These are phyloP conservation scores for Scomberomorus guttatus DNA, from an alignment of 2,797 vertebrate genomes.

Conservation along the genomic window DNA sequence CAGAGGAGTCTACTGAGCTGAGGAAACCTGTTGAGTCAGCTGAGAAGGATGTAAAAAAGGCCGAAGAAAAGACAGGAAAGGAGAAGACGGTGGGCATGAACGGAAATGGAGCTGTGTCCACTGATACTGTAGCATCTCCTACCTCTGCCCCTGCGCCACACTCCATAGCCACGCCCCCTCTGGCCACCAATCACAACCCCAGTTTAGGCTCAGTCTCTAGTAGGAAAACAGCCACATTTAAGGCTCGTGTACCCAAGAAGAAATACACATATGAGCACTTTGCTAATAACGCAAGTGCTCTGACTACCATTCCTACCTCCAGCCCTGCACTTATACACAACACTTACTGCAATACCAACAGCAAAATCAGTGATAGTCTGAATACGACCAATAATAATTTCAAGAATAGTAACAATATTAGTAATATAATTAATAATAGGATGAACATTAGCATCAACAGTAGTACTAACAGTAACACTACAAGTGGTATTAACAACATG, in stretches of 20 bases:
- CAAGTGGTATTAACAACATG: conserved; percentile 48
- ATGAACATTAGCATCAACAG: conserved; percentile 51
- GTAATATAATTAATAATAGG: conserved; percentile 65
- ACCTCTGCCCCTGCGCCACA: conserved; percentile 66
- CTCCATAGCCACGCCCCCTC: conserved; percentile 54
- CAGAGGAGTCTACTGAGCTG: conserved; percentile 72
- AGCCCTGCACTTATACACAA: conserved; percentile 69
- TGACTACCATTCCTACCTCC: conserved; percentile 75
- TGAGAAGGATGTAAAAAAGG: conserved; percentile 55
- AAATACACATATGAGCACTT: conserved; percentile 89
- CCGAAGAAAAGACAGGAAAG: conserved; percentile 71
- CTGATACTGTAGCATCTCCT: conserved; percentile 67
- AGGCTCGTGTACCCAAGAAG: conserved; percentile 91
- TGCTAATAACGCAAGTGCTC: conserved; percentile 72
- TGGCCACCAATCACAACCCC: conserved; percentile 74
- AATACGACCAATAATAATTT: conserved; percentile 61
- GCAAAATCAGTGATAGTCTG: conserved; percentile 58
- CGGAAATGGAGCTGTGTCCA: conserved; percentile 59
- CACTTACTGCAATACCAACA: conserved; percentile 71
- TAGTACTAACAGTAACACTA: conserved; percentile 57
- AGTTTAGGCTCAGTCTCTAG: conserved; percentile 84
- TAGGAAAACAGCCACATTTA: conserved; percentile 94
- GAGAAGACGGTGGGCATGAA: conserved; percentile 65
- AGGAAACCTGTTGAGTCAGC: conserved; percentile 73
- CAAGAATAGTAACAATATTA: conserved; percentile 67